Base-by-base conservation (phyloP, 1,140 invertebrate species). In the Parasteatoda tepidariorum region DNA sequence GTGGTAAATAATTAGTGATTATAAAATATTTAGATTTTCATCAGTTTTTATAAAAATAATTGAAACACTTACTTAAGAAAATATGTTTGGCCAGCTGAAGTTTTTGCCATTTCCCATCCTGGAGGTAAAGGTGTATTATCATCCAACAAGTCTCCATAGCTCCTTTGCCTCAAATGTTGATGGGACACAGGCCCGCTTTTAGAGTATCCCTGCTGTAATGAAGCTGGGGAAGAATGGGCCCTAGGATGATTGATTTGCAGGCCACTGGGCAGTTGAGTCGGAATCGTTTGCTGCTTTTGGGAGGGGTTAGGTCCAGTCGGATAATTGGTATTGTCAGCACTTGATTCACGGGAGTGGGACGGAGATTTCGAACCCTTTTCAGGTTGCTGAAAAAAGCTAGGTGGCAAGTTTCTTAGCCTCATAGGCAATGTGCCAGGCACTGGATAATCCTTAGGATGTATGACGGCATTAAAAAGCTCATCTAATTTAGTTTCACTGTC, bases 331-430 rank as follows among this genome's bases (percentile, higher is more conserved):
- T 83, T 96, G 90, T 98, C 96, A 54, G 94, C 93, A 85, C 94
- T 96, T 90, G 97, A 97, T 89, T 97, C 96, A 86, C 96, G 93
- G 87, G 94, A 95, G 90, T 97, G 95, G 87, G 94, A 94, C 87
- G 95, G 94, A 86, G 93, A 94, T 90, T 95, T 95, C 86, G 94
- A 95, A 87, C 95, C 94, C 81, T 94, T 95, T 87, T 95, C 94
- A 84, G 97, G 97, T 86, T 96, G 97, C 88, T 95, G 96, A 91
- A 98, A 99, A 92, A 99, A 99, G 82, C 96, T 98, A 89, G 97
- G 94, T 84, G 97, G 97, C 88, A 99, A 91, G 88, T 98, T 97
- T 88, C 97, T 93, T 94, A 98, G 95, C 88, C 95, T 94, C 89
- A 97, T 92, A 87, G 97, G 97, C 90, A 97, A 93, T 26, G 71